Base-by-base conservation (phyloP, 2,888 invertebrate species). In the Rotaria macrura region DNA sequence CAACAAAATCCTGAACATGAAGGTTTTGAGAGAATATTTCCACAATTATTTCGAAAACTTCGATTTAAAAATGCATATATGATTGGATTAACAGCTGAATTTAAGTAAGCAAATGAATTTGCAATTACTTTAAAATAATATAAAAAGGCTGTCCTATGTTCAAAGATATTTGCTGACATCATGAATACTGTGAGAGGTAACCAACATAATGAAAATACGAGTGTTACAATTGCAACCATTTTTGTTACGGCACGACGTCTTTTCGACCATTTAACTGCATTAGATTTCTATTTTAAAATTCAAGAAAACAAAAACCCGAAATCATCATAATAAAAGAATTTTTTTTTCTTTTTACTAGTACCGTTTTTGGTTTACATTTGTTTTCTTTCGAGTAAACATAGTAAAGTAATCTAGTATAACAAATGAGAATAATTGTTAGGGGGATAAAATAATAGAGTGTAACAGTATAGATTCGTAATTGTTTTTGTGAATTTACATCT, bases 121-220 rank as follows among this genome's bases (percentile, higher is more conserved):
- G 74, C 86, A 57, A 79, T 12, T 17, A 84, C 14, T 86, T 86
- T 86, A 38, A 86, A 86, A 29, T 84, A 83, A 47, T 84, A 84
- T 14, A 86, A 84, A 83, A 47, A 84, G 12, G 52, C 55, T 47
- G 84, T 55, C 52, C 34, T 57, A 29, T 9, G 52, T 1, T 38
- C 29, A 25, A 49, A 29, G 1, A 47, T 9, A 49, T 29, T 49
- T n/a, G 49, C 25, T n/a, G 57, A 40, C 20, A 86, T 40, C 7
- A 86, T 84, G 29, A 54, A 85, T n/a, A 86, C 79, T 34, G 84
- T 84, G 12, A 85, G 83, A n/a, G 86, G 85, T 14, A 86, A 72
- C 86, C 86, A 86, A 34, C 86, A 86, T 40, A 86, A 40, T 25
- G 83, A 85, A 57, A 86, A 86, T 25, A 83, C 85, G 54, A 86